Base-by-base conservation (phyloP, 2,888 invertebrate genomes). In the Orthosia incerta region DNA sequence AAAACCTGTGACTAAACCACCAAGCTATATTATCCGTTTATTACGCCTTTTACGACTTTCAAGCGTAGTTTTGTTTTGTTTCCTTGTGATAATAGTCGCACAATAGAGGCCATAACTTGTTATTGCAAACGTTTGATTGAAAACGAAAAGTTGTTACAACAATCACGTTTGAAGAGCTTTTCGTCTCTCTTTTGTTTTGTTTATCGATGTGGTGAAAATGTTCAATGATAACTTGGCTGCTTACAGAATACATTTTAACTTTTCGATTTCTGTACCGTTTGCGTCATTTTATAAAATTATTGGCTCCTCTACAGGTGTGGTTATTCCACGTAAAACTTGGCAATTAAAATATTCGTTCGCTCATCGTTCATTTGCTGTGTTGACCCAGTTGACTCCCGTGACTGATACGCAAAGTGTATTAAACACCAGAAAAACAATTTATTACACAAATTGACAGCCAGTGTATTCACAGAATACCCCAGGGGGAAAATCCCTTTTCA, bases 11-110 rank as follows among this genome's bases (percentile, higher is more conserved):
- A 39, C 11, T 55, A 60, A 69, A 60, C 26, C 70, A 46, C 23
- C 7, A 51, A 65, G 50, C 31, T 31, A 70, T 77, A 82, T 63
- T 77, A 70, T 70, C 55, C 46, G 20, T 66, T 66, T 70, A 77
- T 66, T 66, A 65, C 57, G 31, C 39, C 39, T 50, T 59, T 79
- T 82, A 82, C 55, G 78, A 66, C 57, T 63, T 76, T 82, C 61
- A 59, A 65, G 56, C 63, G 53, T 69, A 76, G 60, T 81, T 79
- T 61, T 23, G 53, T 66, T 79, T 62, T 56, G 62, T 70, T 69
- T 65, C 13, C 18, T 68, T 62, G 56, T 61, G 48, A 61, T 61
- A 72, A 66, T 60, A 46, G 53, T 59, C 31, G 11, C 45, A 57
- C 64, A 65, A 64, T 76, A 39, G 62, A 18, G 5, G 48, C 2